These are phyloP conservation scores for Tupaia tana DNA, from an alignment of 2,113 vertebrate genomes.

Conservation along the genomic window DNA sequence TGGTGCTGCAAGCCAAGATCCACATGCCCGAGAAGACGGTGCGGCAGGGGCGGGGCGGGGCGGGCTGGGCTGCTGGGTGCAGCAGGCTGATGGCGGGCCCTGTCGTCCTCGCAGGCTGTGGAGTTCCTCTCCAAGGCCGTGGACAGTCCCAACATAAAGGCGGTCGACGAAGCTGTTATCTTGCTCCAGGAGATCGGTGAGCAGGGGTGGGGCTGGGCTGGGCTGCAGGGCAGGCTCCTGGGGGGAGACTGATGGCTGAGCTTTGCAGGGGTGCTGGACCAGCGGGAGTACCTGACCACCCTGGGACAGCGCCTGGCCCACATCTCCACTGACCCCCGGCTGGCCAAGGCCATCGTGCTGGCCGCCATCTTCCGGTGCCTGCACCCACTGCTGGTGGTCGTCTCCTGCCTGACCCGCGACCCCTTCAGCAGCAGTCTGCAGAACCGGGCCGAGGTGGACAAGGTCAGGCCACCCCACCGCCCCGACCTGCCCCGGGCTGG, in stretches of 20 bases:
- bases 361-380: conserved; percentile 94
- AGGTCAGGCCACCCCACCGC: conserved; percentile 86
- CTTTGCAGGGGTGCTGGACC: conserved; percentile 93
- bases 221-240: background rate
- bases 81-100: background rate
- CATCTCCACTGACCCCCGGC: conserved; percentile 95
- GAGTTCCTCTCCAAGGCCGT: conserved; percentile 97
- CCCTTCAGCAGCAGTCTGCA: conserved; percentile 96
- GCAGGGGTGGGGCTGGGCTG: background rate
- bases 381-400: conserved; percentile 92
- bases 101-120: conserved; percentile 87
- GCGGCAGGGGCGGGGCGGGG: background rate
- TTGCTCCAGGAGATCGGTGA: conserved; percentile 95
- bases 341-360: conserved; percentile 95
- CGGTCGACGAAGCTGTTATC: conserved; percentile 92
- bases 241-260: fast-evolving
- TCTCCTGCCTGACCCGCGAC: conserved; percentile 96
- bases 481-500: background rate
- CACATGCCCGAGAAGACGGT: conserved; percentile 95
- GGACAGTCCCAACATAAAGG: conserved; percentile 92
- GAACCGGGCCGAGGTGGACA: conserved; percentile 90
- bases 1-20: conserved; percentile 97
- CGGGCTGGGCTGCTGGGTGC: background rate
- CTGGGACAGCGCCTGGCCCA: conserved; percentile 93
- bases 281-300: conserved; percentile 91